These are phyloP conservation scores for Callospermophilus lateralis DNA, from an alignment of 2,113 vertebrate species.

Conservation along the genomic window DNA sequence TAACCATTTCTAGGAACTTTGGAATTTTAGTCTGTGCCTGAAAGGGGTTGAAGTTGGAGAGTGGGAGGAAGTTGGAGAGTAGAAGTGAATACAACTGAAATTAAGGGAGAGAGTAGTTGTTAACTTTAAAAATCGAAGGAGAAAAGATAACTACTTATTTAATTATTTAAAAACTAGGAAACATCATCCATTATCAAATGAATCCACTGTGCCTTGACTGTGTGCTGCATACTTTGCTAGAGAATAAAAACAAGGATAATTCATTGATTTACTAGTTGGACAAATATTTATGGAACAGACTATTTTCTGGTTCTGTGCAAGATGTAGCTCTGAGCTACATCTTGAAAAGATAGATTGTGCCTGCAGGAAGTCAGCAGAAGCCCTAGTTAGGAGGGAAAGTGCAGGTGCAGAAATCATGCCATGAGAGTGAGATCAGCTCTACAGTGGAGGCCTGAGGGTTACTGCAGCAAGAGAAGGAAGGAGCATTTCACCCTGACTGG, in stretches of 20 bases:
- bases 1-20: slow-evolving; percentile 5
- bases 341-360: not conserved
- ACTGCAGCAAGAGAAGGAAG: too few species aligned
- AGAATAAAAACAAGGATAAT: not conserved
- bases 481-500: not conserved
- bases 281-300: not conserved
- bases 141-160: slow-evolving; percentile 9
- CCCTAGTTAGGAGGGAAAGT: not conserved
- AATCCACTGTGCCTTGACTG: not conserved
- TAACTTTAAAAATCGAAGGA: slow-evolving; percentile 42
- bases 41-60: not conserved
- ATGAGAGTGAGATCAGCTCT: not conserved
- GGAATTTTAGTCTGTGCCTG: not conserved
- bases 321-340: not conserved
- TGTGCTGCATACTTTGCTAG: not conserved
- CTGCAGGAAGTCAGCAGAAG: not conserved
- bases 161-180: slow-evolving; percentile 44
- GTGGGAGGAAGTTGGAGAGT: not conserved
- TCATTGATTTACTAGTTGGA: not conserved
- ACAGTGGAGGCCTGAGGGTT: not conserved
- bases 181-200: not conserved
- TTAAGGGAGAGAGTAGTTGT: not conserved
- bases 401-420: not conserved
- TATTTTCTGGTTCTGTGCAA: not conserved
- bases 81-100: not conserved